Conservation (phyloP, 2,888 invertebrate genomes). For the Pegoplata infirma region DNA sequence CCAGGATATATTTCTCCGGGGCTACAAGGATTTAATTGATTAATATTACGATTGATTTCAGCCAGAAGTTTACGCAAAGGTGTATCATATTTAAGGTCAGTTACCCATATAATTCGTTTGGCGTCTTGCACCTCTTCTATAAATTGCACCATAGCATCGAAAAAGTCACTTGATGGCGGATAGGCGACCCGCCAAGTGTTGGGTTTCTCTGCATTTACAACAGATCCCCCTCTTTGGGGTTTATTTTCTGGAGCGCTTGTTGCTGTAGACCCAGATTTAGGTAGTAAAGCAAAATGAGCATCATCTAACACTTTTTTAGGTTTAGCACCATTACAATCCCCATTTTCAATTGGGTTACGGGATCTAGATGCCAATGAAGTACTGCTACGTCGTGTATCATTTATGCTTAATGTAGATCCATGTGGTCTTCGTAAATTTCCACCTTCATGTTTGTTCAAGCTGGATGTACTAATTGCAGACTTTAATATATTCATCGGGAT, state of each 20-base stretch:
- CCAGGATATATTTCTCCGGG: constrained; percentile 61
- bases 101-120: constrained; percentile 64
- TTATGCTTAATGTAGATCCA: constrained; percentile 25
- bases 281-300: constrained; percentile 51
- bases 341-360: constrained; percentile 4
- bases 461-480: constrained; percentile 29
- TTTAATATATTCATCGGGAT: constrained; percentile 49
- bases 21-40: constrained; percentile 42
- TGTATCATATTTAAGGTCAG: constrained; percentile 63
- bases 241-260: neutral
- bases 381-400: constrained; percentile 28
- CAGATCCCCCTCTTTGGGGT: neutral
- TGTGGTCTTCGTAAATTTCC: constrained; percentile 3
- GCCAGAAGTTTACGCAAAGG: constrained; percentile 63
- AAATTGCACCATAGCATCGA: constrained; percentile 66
- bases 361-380: neutral
- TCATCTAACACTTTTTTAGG: constrained; percentile 43
- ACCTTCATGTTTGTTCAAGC: constrained; percentile 24
- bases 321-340: constrained; percentile 18
- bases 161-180: constrained; percentile 60
- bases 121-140: constrained; percentile 46
- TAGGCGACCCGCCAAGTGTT: constrained; percentile 62
- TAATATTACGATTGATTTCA: constrained; percentile 66
- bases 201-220: constrained; percentile 1
- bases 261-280: constrained; percentile 34